Evolutionary conservation across 2,888 invertebrate species (phyloP).

Genomic region (Lissonota sp.): DNA sequence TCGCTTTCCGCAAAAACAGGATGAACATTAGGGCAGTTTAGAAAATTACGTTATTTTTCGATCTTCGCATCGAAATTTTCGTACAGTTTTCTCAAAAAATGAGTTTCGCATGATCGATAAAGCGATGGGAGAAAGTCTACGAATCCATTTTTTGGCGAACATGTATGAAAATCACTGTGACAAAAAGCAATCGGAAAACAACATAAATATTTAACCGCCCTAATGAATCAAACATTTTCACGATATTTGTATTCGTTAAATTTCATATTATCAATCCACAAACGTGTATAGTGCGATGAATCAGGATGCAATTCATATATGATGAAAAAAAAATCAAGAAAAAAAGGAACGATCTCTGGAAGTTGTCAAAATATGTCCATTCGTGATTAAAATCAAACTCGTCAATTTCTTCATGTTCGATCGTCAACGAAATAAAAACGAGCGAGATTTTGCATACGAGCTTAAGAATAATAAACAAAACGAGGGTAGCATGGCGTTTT

Average conservation of each 20-base stretch:
- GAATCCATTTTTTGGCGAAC: too few species aligned
- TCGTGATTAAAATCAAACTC: conserved; percentile 39
- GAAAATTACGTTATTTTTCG: too few species aligned
- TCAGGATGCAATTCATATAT: not conserved
- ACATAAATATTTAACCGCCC: too few species aligned
- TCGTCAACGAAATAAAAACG: conserved; percentile 44
- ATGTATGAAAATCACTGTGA: too few species aligned
- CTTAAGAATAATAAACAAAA: conserved; percentile 30
- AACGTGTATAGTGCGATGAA: not conserved
- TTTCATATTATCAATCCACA: not conserved
- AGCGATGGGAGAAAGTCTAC: too few species aligned
- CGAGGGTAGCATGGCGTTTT: conserved; percentile 4
- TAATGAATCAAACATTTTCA: not conserved
- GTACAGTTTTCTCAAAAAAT: too few species aligned
- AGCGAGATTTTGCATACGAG: conserved; percentile 31
- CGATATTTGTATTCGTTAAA: not conserved
- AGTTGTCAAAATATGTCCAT: conserved; percentile 17
- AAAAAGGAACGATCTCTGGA: not conserved
- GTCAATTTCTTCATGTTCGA: conserved; percentile 52
- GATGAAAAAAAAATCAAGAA: too few species aligned
- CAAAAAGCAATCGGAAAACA: too few species aligned
- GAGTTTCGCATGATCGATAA: too few species aligned
- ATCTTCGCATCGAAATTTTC: too few species aligned
- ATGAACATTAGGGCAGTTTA: not conserved
- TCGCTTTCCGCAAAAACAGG: not conserved